These are phyloP conservation scores for Platycnemis pennipes DNA, from an alignment of 2,888 invertebrate species.

Conservation along the genomic window DNA sequence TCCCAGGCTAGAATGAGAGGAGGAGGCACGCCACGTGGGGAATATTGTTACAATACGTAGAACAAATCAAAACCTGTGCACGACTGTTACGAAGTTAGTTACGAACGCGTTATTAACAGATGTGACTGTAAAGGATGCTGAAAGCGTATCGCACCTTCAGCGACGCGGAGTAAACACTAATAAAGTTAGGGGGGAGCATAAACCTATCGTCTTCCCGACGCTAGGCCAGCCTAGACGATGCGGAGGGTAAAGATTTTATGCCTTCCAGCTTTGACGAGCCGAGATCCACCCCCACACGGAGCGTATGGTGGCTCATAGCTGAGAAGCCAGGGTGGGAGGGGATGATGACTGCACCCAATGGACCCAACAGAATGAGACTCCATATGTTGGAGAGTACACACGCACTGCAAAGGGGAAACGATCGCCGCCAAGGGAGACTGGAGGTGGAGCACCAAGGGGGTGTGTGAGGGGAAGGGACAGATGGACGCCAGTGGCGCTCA, in stretches of 20 bases:
- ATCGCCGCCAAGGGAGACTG: background rate
- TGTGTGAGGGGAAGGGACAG: background rate
- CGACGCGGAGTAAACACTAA: no score
- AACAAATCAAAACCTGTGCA: no score
- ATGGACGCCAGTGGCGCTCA: background rate
- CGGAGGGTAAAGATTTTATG: background rate
- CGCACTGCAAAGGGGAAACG: background rate
- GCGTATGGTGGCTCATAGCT: background rate
- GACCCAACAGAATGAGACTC: conserved; percentile 10
- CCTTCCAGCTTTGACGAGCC: background rate
- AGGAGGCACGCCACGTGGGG: no score
- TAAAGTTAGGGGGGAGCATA: no score
- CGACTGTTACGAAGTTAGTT: no score
- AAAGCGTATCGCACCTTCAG: no score
- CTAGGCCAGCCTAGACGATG: background rate
- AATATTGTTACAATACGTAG: no score
- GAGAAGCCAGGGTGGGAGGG: background rate
- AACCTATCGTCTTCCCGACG: no score
- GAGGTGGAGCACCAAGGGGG: background rate
- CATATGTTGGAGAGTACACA: background rate
- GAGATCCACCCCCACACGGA: background rate
- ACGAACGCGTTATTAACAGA: no score
- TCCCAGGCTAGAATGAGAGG: no score
- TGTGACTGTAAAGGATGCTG: no score
- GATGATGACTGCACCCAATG: conserved; percentile 10